Conservation (phyloP, 2,888 invertebrate genomes). For the Drosophila longiperda region DNA sequence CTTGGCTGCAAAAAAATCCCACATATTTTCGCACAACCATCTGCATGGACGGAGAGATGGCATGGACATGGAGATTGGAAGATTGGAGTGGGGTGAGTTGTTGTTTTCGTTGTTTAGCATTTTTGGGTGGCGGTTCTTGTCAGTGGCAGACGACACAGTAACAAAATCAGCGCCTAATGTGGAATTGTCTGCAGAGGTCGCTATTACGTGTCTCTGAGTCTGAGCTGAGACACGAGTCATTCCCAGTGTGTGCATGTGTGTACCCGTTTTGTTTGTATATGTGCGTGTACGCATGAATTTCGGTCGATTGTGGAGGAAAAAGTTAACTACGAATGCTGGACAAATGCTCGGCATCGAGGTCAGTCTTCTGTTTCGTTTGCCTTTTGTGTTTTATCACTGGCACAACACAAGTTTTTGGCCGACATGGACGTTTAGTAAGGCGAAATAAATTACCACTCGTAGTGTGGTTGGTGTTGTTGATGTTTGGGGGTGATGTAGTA, state of each 20-base stretch:
- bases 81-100: conserved; percentile 21
- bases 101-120: conserved; percentile 49
- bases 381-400: conserved; percentile 48
- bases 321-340: conserved; percentile 32
- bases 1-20: conserved; percentile 33
- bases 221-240: conserved; percentile 12
- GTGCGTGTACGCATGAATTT: conserved; percentile 27
- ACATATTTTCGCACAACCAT: conserved; percentile 41
- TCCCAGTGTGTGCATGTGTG: conserved; percentile 13
- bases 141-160: conserved; percentile 62
- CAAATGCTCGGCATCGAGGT: conserved; percentile 39
- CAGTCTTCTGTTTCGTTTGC: conserved; percentile 39
- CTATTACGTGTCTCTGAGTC: conserved; percentile 39
- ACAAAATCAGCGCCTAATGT: conserved; percentile 71
- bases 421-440: conserved; percentile 47
- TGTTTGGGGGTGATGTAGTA: conserved; percentile 16
- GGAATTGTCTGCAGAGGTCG: conserved; percentile 37
- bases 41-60: conserved; percentile 23
- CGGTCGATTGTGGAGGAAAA: conserved; percentile 25
- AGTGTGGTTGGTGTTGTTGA: conserved; percentile 29
- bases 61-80: conserved; percentile 31
- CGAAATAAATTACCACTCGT: conserved; percentile 82
- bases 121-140: conserved; percentile 61
- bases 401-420: conserved; percentile 40
- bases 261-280: conserved; percentile 7